phyloP scores from a whole-genome alignment of 2,888 invertebrate genomes.

The Reticulitermes lucifugus region DNA sequence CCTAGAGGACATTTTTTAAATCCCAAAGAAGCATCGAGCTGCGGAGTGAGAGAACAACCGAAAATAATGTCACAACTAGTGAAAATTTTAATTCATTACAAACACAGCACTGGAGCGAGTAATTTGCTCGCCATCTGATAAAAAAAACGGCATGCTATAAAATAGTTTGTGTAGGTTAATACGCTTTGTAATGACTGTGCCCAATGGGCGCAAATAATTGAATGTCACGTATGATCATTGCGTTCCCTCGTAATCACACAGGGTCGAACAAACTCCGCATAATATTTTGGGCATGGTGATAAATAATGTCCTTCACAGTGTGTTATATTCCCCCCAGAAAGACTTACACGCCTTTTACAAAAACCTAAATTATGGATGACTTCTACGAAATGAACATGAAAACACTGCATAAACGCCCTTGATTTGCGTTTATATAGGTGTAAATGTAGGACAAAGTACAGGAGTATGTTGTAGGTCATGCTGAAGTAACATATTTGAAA shows the following conservation, averaged over 20 bases:
- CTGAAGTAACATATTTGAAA: too few relatives aligned
- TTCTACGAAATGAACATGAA: too few relatives aligned
- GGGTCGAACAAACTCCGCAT: neutral
- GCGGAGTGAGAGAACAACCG: neutral
- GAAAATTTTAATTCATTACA: slow-evolving; percentile 51
- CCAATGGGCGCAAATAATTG: slow-evolving; percentile 59
- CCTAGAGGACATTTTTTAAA: neutral
- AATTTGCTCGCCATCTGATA: neutral
- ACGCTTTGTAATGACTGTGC: slow-evolving; percentile 50
- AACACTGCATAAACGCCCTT: too few relatives aligned
- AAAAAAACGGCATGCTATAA: neutral
- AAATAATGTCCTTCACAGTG: too few relatives aligned
- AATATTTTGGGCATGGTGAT: neutral
- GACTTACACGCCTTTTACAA: too few relatives aligned
- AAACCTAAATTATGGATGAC: too few relatives aligned
- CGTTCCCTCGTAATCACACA: slow-evolving; percentile 7
- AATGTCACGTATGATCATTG: slow-evolving; percentile 62
- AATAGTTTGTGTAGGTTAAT: neutral
- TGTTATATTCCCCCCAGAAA: too few relatives aligned
- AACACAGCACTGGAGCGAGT: slow-evolving; percentile 24
- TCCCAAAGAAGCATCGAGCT: neutral
- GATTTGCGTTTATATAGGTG: too few relatives aligned
- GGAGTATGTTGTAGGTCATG: too few relatives aligned
- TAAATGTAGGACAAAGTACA: too few relatives aligned
- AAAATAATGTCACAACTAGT: slow-evolving; percentile 44